These are phyloP conservation scores for Synanthedon myopaeformis DNA, from an alignment of 2,888 invertebrate species.

Conservation along the genomic window DNA sequence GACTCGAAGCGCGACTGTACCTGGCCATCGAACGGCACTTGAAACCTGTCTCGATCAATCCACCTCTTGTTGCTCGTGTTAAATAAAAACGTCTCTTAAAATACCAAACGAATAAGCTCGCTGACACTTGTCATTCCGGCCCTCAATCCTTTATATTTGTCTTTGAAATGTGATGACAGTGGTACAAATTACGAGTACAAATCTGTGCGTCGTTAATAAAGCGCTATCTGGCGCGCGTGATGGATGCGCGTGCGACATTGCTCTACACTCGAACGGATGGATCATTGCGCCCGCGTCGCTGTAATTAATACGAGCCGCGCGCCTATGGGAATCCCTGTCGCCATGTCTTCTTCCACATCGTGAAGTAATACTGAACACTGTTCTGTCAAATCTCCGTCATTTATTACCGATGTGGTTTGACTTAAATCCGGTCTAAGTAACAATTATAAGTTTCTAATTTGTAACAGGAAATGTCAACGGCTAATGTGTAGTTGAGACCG, in stretches of 20 bases:
- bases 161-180: conserved; percentile 72
- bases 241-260: conserved; percentile 46
- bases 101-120: conserved; percentile 59
- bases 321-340: conserved; percentile 60
- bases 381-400: conserved; percentile 39
- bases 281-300: conserved; percentile 33
- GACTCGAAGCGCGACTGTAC: conserved; percentile 29
- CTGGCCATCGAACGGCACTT: conserved; percentile 60
- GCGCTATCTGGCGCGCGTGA: conserved; percentile 60
- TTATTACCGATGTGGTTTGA: conserved; percentile 21
- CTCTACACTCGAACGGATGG: conserved; percentile 25
- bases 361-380: conserved; percentile 44
- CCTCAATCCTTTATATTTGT: conserved; percentile 70
- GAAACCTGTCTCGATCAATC: conserved; percentile 70
- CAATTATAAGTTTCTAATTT: conserved; percentile 28
- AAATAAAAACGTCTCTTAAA: conserved; percentile 67
- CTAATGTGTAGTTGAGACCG: neutral
- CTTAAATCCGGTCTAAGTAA: conserved; percentile 26
- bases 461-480: conserved; percentile 15
- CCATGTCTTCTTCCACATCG: conserved; percentile 50
- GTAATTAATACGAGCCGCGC: conserved; percentile 60
- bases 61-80: conserved; percentile 66
- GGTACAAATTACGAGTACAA: conserved; percentile 70
- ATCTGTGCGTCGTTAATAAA: conserved; percentile 66
- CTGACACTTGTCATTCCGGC: conserved; percentile 68